These are phyloP conservation scores for Plebejus anna DNA, from an alignment of 2,888 invertebrate species.

Conservation along the genomic window DNA sequence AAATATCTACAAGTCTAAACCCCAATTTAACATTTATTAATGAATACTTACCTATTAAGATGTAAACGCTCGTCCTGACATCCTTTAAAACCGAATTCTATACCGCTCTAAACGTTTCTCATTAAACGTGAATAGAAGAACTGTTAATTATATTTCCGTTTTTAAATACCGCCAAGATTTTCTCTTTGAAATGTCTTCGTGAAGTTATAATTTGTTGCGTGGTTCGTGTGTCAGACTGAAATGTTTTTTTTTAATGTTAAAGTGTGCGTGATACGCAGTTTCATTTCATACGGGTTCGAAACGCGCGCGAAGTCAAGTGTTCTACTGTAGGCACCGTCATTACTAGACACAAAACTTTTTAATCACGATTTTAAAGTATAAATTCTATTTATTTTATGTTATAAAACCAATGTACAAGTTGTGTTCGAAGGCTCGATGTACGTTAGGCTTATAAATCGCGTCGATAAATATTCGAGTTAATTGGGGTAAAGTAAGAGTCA, in stretches of 20 bases:
- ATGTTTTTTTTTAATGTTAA: constrained; percentile 44
- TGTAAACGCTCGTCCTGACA: not conserved
- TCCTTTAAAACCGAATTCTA: constrained; percentile 11
- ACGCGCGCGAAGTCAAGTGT: constrained; percentile 36
- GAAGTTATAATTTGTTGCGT: constrained; percentile 57
- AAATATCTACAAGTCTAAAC: no score
- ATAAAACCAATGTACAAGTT: not conserved
- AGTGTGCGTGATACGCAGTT: constrained; percentile 66
- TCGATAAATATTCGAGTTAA: not conserved
- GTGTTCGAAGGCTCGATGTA: not conserved
- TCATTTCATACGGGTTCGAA: constrained; percentile 42
- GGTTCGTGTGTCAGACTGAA: constrained; percentile 46
- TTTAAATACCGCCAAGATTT: constrained; percentile 30
- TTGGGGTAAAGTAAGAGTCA: not conserved
- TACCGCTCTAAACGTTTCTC: constrained; percentile 27
- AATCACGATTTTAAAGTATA: constrained; percentile 3
- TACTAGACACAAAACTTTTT: constrained; percentile 24
- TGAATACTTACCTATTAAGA: not conserved
- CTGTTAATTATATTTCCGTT: constrained; percentile 15
- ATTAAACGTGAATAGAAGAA: constrained; percentile 29
- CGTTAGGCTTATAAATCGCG: not conserved
- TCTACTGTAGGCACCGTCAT: constrained; percentile 28
- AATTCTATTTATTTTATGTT: not conserved
- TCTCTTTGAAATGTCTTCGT: constrained; percentile 38
- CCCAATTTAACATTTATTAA: not conserved